Percentiles rank a stretch among this genome's conserved stretches.
phyloP scores from a whole-genome alignment of 2,888 invertebrate genomes.

The Phyto melanocephala region DNA sequence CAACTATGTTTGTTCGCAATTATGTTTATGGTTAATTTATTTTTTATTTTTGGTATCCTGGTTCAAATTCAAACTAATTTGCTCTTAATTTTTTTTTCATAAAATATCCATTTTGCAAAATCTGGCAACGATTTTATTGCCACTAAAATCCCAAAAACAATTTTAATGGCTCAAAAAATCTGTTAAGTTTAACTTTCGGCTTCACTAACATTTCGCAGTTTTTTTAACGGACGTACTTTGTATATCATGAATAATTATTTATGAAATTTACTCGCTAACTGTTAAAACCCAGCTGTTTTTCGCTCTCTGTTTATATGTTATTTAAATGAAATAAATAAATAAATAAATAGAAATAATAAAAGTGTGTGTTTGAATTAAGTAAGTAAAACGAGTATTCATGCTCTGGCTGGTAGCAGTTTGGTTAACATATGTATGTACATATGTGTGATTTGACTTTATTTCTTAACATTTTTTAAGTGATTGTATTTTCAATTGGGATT shows the following conservation, averaged over 20 bases:
- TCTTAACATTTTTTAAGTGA: slow-evolving; percentile 10
- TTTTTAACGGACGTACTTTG: no score
- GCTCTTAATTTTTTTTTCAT: no score
- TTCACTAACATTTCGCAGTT: no score
- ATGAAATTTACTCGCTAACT: slow-evolving; percentile 32
- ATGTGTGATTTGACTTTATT: not conserved
- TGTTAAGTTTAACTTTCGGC: no score
- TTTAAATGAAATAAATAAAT: not conserved
- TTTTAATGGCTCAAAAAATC: no score
- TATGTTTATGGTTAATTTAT: no score
- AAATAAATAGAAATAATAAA: not conserved
- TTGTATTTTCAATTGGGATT: slow-evolving; percentile 27
- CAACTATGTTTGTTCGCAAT: no score
- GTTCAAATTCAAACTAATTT: no score
- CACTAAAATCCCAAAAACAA: no score
- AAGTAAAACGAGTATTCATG: slow-evolving; percentile 26
- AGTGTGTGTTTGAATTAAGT: not conserved
- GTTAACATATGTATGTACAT: not conserved
- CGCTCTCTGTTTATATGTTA: slow-evolving; percentile 60
- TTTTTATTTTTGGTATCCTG: no score
- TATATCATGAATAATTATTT: not conserved
- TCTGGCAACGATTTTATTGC: no score
- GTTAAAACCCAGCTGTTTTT: slow-evolving; percentile 45
- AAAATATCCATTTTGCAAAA: no score
- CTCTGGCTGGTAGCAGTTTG: not conserved